Conservation (phyloP, 2,797 vertebrate species). For the Chelonia mydas region DNA sequence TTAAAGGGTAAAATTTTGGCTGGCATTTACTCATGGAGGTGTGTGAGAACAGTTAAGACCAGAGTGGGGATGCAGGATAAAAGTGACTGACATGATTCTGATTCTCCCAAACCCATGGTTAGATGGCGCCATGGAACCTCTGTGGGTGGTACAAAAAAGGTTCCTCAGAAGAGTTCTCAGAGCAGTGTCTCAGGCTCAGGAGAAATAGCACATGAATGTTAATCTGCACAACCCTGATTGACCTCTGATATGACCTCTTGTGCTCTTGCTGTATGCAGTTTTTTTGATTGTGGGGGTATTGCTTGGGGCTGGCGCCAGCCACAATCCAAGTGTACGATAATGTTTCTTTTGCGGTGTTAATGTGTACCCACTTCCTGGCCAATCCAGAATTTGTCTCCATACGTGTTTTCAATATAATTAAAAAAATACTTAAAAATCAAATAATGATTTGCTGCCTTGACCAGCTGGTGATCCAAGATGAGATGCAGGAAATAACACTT, state of each 20-base stretch:
- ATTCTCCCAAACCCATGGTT: not conserved
- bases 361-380: constrained; percentile 15
- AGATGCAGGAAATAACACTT: constrained; percentile 48
- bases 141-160: not conserved
- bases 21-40: not conserved
- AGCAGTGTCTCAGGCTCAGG: not conserved
- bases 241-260: not conserved
- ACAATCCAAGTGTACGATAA: accelerated
- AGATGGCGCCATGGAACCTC: not conserved
- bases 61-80: not conserved
- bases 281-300: not conserved
- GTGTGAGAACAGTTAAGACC: not conserved
- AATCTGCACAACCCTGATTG: not conserved
- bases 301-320: not conserved
- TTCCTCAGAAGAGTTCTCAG: not conserved
- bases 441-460: constrained; percentile 61
- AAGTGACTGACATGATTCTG: not conserved
- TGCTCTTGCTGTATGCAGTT: not conserved
- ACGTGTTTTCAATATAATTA: constrained; percentile 50
- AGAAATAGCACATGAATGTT: not conserved
- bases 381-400: constrained; percentile 56
- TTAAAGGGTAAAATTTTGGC: not conserved
- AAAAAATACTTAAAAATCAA: constrained; percentile 65
- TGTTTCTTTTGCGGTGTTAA: constrained; percentile 4
- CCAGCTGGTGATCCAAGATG: constrained; percentile 64